Evolutionary conservation across 2,113 vertebrate genomes (phyloP).

Genomic region (Gymnogyps californianus): DNA sequence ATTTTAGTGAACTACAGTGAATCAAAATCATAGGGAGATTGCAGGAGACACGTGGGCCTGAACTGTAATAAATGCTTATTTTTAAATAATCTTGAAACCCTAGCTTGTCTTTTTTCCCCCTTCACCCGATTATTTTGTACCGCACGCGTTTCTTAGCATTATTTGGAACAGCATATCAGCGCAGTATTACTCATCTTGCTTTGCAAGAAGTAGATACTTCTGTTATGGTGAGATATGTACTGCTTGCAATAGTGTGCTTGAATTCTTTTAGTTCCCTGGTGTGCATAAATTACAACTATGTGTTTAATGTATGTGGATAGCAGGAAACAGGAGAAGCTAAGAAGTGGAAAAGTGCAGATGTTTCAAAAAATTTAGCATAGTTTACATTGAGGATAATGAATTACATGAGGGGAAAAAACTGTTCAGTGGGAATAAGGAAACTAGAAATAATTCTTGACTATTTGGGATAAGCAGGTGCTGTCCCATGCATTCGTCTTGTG

Average conservation of each 20-base stretch:
- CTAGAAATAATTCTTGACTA: not conserved
- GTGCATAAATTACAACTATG: rapidly evolving
- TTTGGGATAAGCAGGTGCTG: not conserved
- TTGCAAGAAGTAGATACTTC: not conserved
- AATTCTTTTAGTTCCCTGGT: rapidly evolving
- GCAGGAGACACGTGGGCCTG: not conserved
- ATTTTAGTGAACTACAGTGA: not conserved
- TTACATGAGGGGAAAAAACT: rapidly evolving
- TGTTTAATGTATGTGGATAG: rapidly evolving
- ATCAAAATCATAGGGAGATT: not conserved
- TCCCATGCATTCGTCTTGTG: rapidly evolving
- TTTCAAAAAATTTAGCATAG: rapidly evolving
- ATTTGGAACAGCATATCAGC: not conserved
- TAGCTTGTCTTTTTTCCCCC: too few relatives aligned
- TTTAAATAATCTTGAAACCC: not conserved
- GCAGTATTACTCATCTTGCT: rapidly evolving
- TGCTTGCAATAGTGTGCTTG: not conserved
- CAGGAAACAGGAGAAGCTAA: not conserved
- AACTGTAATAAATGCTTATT: too few relatives aligned
- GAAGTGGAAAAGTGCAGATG: rapidly evolving
- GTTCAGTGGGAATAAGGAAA: not conserved
- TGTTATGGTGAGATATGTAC: rapidly evolving
- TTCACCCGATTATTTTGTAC: rapidly evolving
- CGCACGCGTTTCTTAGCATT: rapidly evolving
- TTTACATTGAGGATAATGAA: rapidly evolving